These are phyloP conservation scores for Diarsia mendica DNA, from an alignment of 2,888 invertebrate genomes.

Conservation along the genomic window DNA sequence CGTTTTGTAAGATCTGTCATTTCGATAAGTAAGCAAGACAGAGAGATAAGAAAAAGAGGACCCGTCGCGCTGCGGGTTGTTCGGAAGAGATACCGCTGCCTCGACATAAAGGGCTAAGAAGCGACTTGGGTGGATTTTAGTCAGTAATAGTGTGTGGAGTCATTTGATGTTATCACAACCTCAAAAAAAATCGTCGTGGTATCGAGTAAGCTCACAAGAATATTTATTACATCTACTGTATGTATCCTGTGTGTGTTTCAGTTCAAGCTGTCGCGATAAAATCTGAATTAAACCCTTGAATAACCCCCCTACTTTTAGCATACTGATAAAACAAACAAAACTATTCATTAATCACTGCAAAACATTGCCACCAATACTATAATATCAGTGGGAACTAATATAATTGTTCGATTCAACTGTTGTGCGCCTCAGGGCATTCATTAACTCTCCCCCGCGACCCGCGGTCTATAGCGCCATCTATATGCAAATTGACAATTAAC, in stretches of 20 bases:
- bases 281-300: constrained; percentile 12
- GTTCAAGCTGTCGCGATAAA: not conserved
- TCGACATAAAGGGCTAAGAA: no score
- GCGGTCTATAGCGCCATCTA: constrained; percentile 54
- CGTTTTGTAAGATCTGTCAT: not conserved
- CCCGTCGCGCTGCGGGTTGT: no score
- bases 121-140: no score
- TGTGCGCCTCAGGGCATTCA: constrained; percentile 41
- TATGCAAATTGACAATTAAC: constrained; percentile 70
- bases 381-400: constrained; percentile 42
- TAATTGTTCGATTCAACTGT: constrained; percentile 49
- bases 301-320: not conserved
- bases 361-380: constrained; percentile 35
- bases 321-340: constrained; percentile 31
- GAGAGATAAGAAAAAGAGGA: not conserved
- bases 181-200: not conserved
- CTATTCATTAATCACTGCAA: constrained; percentile 38
- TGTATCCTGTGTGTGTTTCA: not conserved
- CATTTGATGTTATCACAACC: no score
- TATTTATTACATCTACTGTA: not conserved
- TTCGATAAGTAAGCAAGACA: not conserved
- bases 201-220: not conserved
- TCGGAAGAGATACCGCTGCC: no score
- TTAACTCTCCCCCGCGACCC: constrained; percentile 49
- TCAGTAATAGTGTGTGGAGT: no score